These are phyloP conservation scores for Axis porcinus DNA, from an alignment of 2,113 vertebrate genomes.

Conservation along the genomic window DNA sequence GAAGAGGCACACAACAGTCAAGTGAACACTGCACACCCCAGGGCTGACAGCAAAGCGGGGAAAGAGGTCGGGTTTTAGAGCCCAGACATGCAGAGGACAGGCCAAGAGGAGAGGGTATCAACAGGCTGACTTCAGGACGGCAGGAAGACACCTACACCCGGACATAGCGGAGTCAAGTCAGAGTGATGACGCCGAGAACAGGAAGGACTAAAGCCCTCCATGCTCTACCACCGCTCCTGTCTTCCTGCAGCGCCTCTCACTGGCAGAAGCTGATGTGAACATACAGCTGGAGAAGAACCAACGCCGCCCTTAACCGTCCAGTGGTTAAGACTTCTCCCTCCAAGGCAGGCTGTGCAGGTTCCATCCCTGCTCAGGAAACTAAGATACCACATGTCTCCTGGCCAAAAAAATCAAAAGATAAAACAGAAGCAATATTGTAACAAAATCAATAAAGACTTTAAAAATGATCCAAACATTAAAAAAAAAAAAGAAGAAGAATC, in stretches of 20 bases:
- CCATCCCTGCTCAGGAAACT: neutral
- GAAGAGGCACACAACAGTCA: neutral
- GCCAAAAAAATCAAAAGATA: neutral
- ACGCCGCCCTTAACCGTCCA: fast-evolving
- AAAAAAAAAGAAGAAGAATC: neutral
- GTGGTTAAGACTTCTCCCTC: neutral
- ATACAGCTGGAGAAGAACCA: neutral
- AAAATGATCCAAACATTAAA: neutral
- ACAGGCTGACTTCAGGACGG: neutral
- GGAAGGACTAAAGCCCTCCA: neutral
- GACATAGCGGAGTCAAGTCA: neutral
- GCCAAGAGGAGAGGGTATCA: neutral
- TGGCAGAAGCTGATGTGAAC: neutral
- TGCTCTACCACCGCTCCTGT: neutral
- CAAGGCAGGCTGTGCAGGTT: neutral
- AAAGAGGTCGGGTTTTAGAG: neutral
- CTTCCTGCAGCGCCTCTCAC: neutral
- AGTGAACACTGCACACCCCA: neutral
- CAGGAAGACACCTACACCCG: neutral
- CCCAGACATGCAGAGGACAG: neutral
- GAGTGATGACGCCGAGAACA: neutral
- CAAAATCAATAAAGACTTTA: neutral
- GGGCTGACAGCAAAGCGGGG: neutral
- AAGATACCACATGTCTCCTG: neutral
- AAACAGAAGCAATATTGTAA: neutral